Percentiles rank a stretch among this genome's conserved stretches.
Conservation (phyloP, 2,113 vertebrate species). For the Ovis aries region ARS-UI_Ramb_v3.0 NC_056071.1:38280001-38280500, state of each 20-base stretch:
- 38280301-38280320: not conserved
- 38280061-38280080: not conserved
- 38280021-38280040: not conserved
- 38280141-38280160: not conserved
- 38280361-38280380: constrained; percentile 54
- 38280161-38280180: not conserved
- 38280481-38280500: not conserved
- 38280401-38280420: constrained; percentile 50
- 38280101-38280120: not conserved
- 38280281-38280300: constrained; percentile 6
- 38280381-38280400: constrained; percentile 50
- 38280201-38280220: not conserved
- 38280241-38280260: not conserved
- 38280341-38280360: constrained; percentile 38
- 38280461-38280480: constrained; percentile 23
- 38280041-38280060: not conserved
- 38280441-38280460: constrained; percentile 42
- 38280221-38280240: not conserved
- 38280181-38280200: not conserved
- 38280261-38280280: not conserved
- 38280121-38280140: not conserved
- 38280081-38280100: not conserved
- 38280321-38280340: constrained; percentile 32
- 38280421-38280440: constrained; percentile 45
- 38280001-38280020: not conserved